Percentiles rank a stretch among this genome's conserved stretches.
Evolutionary conservation across 1,140 invertebrate genomes (phyloP).

Genomic region (Mizuhopecten yessoensis): DNA sequence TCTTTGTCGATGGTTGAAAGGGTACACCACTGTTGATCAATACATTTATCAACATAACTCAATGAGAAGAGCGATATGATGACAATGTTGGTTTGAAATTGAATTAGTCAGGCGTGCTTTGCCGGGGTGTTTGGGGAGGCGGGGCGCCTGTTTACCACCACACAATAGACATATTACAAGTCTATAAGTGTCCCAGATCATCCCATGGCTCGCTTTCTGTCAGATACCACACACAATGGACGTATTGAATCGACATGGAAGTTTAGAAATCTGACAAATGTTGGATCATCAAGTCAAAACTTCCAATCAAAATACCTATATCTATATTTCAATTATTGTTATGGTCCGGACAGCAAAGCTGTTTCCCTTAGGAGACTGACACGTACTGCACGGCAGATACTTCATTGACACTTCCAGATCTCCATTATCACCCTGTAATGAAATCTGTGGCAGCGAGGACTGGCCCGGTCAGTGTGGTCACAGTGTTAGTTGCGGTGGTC

Average conservation of each 20-base stretch:
- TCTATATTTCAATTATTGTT: background rate
- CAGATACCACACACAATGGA: background rate
- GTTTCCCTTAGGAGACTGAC: background rate
- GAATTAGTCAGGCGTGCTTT: conserved; percentile 24
- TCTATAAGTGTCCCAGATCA: background rate
- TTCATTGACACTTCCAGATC: background rate
- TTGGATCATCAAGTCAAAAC: background rate
- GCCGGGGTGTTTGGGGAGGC: conserved; percentile 9
- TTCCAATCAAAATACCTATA: background rate
- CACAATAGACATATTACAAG: background rate
- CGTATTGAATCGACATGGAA: background rate
- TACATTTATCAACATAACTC: conserved; percentile 17
- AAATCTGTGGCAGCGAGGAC: conserved; percentile 4
- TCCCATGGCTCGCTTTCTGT: background rate
- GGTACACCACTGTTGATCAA: background rate
- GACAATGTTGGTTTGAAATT: conserved; percentile 34
- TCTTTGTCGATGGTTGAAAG: conserved; percentile 1
- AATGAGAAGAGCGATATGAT: conserved; percentile 21
- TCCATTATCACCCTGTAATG: background rate
- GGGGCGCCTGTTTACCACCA: background rate
- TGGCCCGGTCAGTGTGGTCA: background rate
- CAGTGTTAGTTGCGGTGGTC: background rate
- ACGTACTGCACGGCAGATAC: background rate
- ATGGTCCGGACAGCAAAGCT: background rate
- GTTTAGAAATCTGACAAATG: background rate